Percentiles rank a stretch among this genome's conserved stretches.
Evolutionary conservation across 1,140 invertebrate species (phyloP).

Genomic region (Euwallacea similis): DNA sequence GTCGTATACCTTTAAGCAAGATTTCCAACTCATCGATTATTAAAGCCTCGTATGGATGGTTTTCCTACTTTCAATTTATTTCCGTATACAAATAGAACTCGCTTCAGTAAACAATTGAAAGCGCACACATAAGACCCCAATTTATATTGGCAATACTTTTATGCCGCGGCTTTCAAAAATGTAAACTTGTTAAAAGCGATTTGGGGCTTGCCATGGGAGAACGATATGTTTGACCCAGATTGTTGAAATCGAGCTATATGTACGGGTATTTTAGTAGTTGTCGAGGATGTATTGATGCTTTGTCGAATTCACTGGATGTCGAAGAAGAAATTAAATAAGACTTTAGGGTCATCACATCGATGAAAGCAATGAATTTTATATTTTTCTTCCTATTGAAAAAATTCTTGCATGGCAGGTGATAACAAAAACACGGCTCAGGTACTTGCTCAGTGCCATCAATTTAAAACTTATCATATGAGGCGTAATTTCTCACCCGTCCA

Average conservation of each 20-base stretch:
- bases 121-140: conserved; percentile 15
- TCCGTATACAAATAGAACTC: conserved; percentile 8
- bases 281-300: too few species aligned
- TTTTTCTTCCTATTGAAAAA: too few species aligned
- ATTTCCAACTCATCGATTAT: neutral
- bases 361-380: too few species aligned
- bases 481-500: conserved; percentile 11
- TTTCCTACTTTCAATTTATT: neutral
- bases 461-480: neutral
- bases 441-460: neutral
- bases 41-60: neutral
- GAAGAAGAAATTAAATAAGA: too few species aligned
- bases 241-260: too few species aligned
- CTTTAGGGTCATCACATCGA: too few species aligned
- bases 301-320: too few species aligned
- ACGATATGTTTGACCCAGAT: too few species aligned
- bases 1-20: neutral
- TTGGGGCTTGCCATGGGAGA: neutral
- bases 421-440: neutral
- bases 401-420: neutral
- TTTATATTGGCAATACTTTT: conserved; percentile 17
- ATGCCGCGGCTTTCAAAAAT: conserved; percentile 1
- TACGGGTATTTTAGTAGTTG: too few species aligned
- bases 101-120: conserved; percentile 13
- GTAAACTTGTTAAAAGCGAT: conserved; percentile 11